Base-by-base conservation (phyloP, 2,888 invertebrate genomes). In the Lycocerus yunnanus region DNA sequence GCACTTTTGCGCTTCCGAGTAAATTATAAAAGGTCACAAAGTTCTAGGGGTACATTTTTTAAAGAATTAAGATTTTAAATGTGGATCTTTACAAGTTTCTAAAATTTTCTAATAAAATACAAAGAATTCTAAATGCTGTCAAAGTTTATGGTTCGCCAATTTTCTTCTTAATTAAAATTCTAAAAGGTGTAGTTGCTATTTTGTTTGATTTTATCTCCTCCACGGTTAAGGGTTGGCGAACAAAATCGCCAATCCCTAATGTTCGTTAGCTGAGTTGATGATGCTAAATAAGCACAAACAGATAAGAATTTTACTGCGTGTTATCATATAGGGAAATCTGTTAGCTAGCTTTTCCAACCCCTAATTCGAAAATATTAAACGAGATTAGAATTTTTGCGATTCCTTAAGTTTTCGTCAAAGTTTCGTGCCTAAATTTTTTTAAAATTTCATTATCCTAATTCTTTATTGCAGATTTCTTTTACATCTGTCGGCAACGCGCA, bases 11-110 rank as follows among this genome's bases (percentile, higher is more conserved):
- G 21, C 20, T 69, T 59, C 11, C 71, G 68, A 59, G 58, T 18
- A 43, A 72, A 61, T 75, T 71, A 72, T 67, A 60, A 43, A 61
- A 73, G 68, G 69, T 73, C 68, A 43, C 61, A 63, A 67, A 72
- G n/a, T 43, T 43, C n/a, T n/a, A n/a, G 43, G 43, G 43, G 43
- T 43, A 43, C 43, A 43, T 43, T 43, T 43, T 43, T 43, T 43
- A 43, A 43, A 43, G 43, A 43, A 43, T 43, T 43, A 43, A 43
- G 43, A 43, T 43, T 43, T 43, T 43, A 43, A 43, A 43, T n/a
- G 43, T n/a, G 43, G 6, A 43, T 13, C 13, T 43, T 43, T 43
- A 43, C 43, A 43, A 43, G 27, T 27, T n/a, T 27, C 27, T 13
- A n/a, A 43, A 43, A n/a, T 43, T 43, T 43, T 43, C 11, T 13